A percentile compares a stretch with the other conserved stretches of the same genome.
Evolutionary conservation across 2,888 invertebrate genomes (phyloP).

Genomic region (Ceramica pisi): DNA sequence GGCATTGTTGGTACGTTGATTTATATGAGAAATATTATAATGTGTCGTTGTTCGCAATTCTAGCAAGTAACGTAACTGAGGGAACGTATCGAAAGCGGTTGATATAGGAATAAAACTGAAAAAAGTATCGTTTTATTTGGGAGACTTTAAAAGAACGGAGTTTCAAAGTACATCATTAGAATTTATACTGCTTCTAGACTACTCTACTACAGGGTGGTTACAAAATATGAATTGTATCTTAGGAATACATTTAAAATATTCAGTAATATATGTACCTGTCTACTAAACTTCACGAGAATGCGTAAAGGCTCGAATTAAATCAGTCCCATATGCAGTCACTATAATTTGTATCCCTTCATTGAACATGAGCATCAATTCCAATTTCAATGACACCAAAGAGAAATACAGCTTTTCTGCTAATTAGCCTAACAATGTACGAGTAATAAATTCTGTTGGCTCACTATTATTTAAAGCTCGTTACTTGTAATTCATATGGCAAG

Average conservation of each 20-base stretch:
- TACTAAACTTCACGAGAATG: neutral
- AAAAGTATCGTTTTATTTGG: neutral
- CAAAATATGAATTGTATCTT: neutral
- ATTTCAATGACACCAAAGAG: neutral
- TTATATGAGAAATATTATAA: constrained; percentile 36
- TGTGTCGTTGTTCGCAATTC: constrained; percentile 11
- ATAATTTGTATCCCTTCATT: neutral
- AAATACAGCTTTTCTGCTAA: constrained; percentile 20
- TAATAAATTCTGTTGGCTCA: constrained; percentile 31
- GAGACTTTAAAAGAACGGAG: neutral
- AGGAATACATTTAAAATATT: no score
- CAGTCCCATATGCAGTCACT: neutral
- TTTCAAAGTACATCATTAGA: no score
- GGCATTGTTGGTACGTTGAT: constrained; percentile 45
- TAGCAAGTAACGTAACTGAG: neutral
- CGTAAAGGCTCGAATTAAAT: neutral
- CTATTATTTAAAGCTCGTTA: constrained; percentile 34
- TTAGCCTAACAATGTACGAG: constrained; percentile 35
- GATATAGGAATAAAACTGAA: neutral
- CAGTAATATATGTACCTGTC: no score
- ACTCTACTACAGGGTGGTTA: no score
- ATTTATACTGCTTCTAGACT: no score
- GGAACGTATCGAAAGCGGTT: neutral
- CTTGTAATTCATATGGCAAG: constrained; percentile 31
- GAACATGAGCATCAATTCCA: neutral